Percentiles rank a stretch among this genome's conserved stretches.
Conservation (phyloP, 2,888 invertebrate species). For the Calameuta filiformis region DNA sequence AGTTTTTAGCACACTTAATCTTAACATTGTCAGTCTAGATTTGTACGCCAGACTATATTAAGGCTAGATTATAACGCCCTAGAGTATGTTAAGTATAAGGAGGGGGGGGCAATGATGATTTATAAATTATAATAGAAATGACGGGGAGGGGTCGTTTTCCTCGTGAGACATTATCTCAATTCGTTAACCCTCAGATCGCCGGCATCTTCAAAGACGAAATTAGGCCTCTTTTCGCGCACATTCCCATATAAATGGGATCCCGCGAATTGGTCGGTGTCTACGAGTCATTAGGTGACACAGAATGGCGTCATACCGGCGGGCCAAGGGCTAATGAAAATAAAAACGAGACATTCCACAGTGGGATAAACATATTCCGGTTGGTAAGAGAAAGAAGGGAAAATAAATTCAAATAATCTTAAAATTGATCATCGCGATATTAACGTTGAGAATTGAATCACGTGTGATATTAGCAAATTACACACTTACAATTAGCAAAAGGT, state of each 20-base stretch:
- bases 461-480: conserved; percentile 48
- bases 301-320: too few species aligned
- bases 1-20: conserved; percentile 10
- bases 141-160: not conserved
- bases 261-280: too few species aligned
- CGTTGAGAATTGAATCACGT: conserved; percentile 27
- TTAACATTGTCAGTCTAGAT: not conserved
- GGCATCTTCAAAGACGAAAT: too few species aligned
- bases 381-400: not conserved
- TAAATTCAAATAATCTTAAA: not conserved
- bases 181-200: not conserved
- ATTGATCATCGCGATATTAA: not conserved
- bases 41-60: conserved; percentile 3
- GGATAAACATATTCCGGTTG: not conserved
- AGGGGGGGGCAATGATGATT: not conserved
- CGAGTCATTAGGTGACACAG: too few species aligned
- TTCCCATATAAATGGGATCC: too few species aligned
- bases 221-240: too few species aligned
- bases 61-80: not conserved
- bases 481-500: conserved; percentile 31
- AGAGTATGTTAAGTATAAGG: not conserved
- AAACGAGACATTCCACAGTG: not conserved
- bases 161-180: not conserved
- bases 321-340: not conserved
- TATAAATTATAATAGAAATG: not conserved